These are phyloP conservation scores for Psix sp. DNA, from an alignment of 1,140 invertebrate genomes.

Conservation along the genomic window DNA sequence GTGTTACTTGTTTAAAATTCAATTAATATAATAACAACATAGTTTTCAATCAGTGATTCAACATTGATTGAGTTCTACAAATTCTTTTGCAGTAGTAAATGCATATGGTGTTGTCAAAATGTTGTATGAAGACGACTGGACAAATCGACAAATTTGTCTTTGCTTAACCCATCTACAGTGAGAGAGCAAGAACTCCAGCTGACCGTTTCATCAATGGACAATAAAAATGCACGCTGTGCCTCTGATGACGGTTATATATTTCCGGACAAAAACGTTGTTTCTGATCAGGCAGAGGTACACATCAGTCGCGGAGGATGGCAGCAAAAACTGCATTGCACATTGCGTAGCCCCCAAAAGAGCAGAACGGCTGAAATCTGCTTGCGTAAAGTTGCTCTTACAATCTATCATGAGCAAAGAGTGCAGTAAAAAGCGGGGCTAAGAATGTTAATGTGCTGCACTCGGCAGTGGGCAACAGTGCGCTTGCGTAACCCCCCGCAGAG, in stretches of 20 bases:
- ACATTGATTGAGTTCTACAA: neutral
- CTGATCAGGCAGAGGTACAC: constrained; percentile 49
- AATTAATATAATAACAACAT: no score
- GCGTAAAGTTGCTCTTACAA: constrained; percentile 64
- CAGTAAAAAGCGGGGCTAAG: constrained; percentile 70
- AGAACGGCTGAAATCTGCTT: constrained; percentile 29
- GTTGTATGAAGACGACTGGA: constrained; percentile 38
- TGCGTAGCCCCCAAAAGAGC: constrained; percentile 11
- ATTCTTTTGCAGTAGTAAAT: no score
- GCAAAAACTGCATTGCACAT: constrained; percentile 35
- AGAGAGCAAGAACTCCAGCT: constrained; percentile 44
- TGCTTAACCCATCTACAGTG: constrained; percentile 18
- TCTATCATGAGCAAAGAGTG: constrained; percentile 72
- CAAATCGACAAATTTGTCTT: constrained; percentile 57
- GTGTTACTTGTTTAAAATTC: no score
- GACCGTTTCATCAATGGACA: constrained; percentile 55
- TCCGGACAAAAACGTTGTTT: constrained; percentile 54
- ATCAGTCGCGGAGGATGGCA: constrained; percentile 53
- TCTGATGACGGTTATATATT: constrained; percentile 53
- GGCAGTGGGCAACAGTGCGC: constrained; percentile 65
- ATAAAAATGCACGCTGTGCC: constrained; percentile 62
- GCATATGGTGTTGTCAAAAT: constrained; percentile 54
- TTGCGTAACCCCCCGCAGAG: constrained; percentile 74
- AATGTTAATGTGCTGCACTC: constrained; percentile 71
- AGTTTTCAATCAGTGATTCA: no score